phyloP scores from a whole-genome alignment of 1,140 invertebrate species.

The Wiebesia pumilae region DNA sequence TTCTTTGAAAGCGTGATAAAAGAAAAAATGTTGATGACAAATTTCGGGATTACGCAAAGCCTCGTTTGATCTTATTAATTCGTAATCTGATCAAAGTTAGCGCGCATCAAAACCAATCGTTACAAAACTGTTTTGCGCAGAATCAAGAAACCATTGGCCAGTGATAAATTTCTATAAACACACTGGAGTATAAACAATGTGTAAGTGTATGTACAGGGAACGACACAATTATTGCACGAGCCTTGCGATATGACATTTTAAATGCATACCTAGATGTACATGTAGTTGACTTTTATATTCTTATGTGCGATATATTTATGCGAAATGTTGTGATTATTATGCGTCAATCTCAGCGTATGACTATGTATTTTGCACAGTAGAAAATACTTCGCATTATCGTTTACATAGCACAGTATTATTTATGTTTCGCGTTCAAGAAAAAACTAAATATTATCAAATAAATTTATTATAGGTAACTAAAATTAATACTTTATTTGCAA shows the following conservation, averaged over 20 bases:
- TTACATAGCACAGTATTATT: not conserved
- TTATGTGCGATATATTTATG: not conserved
- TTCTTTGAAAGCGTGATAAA: no score
- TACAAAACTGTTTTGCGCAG: no score
- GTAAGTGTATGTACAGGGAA: no score
- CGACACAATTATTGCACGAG: not conserved
- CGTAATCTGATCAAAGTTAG: no score
- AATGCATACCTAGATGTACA: not conserved
- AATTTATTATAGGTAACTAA: conserved; percentile 10
- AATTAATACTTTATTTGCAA: not conserved
- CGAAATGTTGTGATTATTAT: not conserved
- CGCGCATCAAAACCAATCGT: no score
- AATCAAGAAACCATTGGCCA: no score
- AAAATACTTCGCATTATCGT: not conserved
- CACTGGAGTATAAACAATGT: no score
- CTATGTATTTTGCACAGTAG: not conserved
- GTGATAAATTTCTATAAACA: no score
- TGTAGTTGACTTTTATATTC: not conserved
- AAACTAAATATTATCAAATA: not conserved
- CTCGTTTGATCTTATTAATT: no score
- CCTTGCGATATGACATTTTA: not conserved
- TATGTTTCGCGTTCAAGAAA: not conserved
- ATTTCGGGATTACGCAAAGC: no score
- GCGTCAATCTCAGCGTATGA: not conserved
- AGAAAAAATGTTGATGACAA: no score